phyloP scores from a whole-genome alignment of 2,888 invertebrate species.

The Cecidostiba fungosa region DNA sequence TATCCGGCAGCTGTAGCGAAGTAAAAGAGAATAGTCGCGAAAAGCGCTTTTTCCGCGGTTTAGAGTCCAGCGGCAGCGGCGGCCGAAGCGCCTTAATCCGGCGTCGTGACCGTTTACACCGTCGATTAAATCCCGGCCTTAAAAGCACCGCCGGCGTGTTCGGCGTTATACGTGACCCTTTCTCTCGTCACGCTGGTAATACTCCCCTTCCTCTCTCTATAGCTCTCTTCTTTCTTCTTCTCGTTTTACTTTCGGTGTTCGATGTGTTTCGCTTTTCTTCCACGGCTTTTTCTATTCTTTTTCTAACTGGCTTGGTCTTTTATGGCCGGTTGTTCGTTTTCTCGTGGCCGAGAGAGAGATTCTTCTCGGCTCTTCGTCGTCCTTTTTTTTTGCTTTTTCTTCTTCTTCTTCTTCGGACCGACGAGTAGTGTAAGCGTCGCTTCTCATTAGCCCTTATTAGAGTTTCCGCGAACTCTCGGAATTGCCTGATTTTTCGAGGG shows the following conservation, averaged over 20 bases:
- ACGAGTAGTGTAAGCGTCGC: conserved; percentile 44
- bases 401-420: background rate
- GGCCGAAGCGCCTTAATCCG: conserved; percentile 68
- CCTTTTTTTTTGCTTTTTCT: background rate
- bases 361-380: background rate
- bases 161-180: conserved; percentile 63
- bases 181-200: conserved; percentile 64
- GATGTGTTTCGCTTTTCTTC: conserved; percentile 58
- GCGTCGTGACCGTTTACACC: conserved; percentile 74
- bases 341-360: background rate
- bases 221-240: conserved; percentile 23
- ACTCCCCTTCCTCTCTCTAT: conserved; percentile 6
- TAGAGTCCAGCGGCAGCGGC: conserved; percentile 39
- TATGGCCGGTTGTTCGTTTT: conserved; percentile 33
- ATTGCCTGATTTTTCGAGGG: conserved; percentile 15
- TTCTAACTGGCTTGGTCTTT: conserved; percentile 16
- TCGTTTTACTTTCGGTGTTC: conserved; percentile 49
- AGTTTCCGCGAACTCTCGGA: conserved; percentile 24
- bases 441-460: conserved; percentile 61
- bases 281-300: background rate
- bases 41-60: conserved; percentile 63
- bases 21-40: conserved; percentile 57
- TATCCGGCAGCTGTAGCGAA: background rate
- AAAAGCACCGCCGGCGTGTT: conserved; percentile 66
- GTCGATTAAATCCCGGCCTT: conserved; percentile 74